Percentiles rank a stretch among this genome's conserved stretches.
Conservation (phyloP, 2,113 vertebrate species). For the Labeo rohita region DNA sequence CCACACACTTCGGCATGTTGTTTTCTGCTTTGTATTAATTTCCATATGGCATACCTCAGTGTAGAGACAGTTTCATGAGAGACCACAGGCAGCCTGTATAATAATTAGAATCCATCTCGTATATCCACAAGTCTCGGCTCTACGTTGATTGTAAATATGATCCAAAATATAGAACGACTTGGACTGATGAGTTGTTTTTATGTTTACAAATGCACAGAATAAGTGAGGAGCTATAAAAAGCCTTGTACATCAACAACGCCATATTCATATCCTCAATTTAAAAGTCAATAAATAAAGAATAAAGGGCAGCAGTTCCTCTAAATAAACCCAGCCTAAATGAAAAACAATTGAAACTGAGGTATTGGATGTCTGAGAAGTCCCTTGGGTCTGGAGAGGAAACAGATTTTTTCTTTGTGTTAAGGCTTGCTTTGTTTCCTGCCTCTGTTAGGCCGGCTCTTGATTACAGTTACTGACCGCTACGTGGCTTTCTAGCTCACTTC, state of each 20-base stretch:
- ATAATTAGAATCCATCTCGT: background rate
- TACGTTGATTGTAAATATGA: background rate
- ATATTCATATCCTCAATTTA: constrained; percentile 43
- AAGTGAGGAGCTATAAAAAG: constrained; percentile 41
- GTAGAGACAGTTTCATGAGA: background rate
- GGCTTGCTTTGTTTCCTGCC: constrained; percentile 55
- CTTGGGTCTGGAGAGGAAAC: constrained; percentile 55
- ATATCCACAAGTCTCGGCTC: background rate
- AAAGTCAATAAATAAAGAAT: constrained; percentile 46
- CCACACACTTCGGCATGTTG: constrained; percentile 36
- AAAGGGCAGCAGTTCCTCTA: constrained; percentile 47
- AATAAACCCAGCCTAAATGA: constrained; percentile 50
- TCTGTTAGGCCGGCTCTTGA: constrained; percentile 45
- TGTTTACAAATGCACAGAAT: constrained; percentile 4
- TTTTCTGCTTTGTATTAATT: background rate
- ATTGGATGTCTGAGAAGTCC: constrained; percentile 48
- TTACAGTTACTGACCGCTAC: constrained; percentile 46
- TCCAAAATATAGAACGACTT: background rate
- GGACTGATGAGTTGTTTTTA: constrained; percentile 21
- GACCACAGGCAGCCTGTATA: background rate
- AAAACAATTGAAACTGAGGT: constrained; percentile 54
- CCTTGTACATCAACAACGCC: constrained; percentile 23
- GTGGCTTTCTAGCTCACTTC: constrained; percentile 42
- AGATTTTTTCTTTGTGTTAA: constrained; percentile 58
- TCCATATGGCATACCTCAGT: background rate